Conservation (phyloP, 2,888 invertebrate genomes). For the Epinotia ramella region DNA sequence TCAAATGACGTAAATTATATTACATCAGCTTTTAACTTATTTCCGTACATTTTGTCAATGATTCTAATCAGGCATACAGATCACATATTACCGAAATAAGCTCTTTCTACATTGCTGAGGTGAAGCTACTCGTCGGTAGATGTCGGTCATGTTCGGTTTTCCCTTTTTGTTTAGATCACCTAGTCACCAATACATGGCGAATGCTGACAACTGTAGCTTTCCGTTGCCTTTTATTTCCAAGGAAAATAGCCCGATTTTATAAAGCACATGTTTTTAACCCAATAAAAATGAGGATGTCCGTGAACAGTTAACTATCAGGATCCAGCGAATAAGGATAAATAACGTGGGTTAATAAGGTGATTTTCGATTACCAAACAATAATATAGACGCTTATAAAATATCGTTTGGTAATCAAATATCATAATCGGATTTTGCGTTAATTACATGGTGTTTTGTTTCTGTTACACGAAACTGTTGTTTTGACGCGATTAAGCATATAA, state of each 20-base stretch:
- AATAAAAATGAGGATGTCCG: background rate
- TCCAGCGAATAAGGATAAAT: constrained; percentile 45
- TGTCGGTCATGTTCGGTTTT: background rate
- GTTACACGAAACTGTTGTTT: constrained; percentile 23
- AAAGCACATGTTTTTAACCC: background rate
- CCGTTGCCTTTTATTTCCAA: background rate
- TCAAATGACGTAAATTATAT: no score
- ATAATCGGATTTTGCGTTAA: background rate
- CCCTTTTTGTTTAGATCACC: constrained; percentile 40
- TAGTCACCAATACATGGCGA: constrained; percentile 58
- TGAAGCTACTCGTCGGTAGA: constrained; percentile 32
- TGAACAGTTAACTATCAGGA: constrained; percentile 1
- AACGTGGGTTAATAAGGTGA: background rate
- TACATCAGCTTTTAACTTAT: no score
- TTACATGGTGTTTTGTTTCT: constrained; percentile 20
- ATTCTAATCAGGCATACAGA: background rate
- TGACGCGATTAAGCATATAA: constrained; percentile 28
- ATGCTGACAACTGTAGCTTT: no score
- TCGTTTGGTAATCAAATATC: no score
- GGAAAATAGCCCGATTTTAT: constrained; percentile 1
- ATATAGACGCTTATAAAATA: no score
- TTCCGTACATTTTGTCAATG: no score
- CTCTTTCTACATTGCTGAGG: background rate
- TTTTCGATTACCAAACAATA: no score
- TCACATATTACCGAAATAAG: background rate